A percentile compares a stretch with the other conserved stretches of the same genome.
These are phyloP conservation scores for Pyrochroa serraticornis DNA, from an alignment of 2,888 invertebrate species.

Conservation along the genomic window DNA sequence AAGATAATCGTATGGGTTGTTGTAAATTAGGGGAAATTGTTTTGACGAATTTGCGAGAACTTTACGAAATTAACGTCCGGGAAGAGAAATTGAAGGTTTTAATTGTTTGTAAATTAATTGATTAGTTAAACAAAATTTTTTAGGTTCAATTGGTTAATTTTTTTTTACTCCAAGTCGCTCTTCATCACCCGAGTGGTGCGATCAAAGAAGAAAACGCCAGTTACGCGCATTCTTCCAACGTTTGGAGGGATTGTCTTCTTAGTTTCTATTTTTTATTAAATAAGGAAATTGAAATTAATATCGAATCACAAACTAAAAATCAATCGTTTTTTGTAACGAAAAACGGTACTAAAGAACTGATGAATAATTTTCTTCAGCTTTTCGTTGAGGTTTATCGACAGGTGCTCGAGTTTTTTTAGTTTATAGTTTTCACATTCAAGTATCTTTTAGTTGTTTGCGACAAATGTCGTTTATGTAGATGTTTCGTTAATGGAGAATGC, in stretches of 20 bases:
- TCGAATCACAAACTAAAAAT: conserved; percentile 28
- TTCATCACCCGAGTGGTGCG: conserved; percentile 62
- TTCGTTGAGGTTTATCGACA: conserved; percentile 55
- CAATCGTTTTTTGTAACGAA: conserved; percentile 36
- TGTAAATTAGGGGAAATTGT: conserved; percentile 55
- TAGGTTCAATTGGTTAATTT: conserved; percentile 57
- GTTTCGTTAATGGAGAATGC: background rate
- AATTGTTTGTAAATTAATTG: too few species aligned
- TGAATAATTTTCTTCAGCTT: conserved; percentile 42
- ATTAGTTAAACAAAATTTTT: too few species aligned
- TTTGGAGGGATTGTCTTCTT: conserved; percentile 57
- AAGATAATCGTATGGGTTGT: conserved; percentile 51
- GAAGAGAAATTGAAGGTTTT: conserved; percentile 39
- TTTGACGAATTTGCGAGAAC: conserved; percentile 37
- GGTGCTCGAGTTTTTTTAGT: conserved; percentile 36
- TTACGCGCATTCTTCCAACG: conserved; percentile 54
- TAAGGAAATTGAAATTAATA: conserved; percentile 43
- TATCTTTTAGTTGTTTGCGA: conserved; percentile 13
- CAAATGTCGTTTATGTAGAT: conserved; percentile 13
- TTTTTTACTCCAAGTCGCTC: conserved; percentile 59
- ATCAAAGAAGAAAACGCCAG: conserved; percentile 47
- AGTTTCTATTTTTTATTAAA: conserved; percentile 53
- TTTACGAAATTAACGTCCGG: conserved; percentile 44
- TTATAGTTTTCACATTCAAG: background rate
- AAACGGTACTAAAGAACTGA: conserved; percentile 34